A percentile compares a stretch with the other conserved stretches of the same genome.
phyloP scores from a whole-genome alignment of 1,140 invertebrate genomes.

The Leptestheria dahalacensis region DNA sequence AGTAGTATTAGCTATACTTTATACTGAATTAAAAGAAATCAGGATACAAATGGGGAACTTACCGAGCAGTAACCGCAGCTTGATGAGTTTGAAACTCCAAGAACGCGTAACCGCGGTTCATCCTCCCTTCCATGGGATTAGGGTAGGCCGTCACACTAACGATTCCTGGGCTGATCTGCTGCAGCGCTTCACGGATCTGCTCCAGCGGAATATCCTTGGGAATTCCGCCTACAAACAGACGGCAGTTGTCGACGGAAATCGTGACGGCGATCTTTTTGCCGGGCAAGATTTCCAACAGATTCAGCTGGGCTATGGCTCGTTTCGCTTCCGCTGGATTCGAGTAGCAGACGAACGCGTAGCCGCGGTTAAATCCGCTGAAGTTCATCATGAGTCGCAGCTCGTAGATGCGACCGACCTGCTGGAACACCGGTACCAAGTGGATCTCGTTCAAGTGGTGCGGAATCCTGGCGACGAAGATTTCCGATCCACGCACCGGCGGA shows the following conservation, averaged over 20 bases:
- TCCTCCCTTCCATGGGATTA: constrained; percentile 30
- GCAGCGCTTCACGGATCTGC: constrained; percentile 36
- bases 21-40: too few relatives aligned
- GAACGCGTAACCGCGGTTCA: constrained; percentile 40
- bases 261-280: constrained; percentile 34
- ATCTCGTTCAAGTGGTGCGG: constrained; percentile 39
- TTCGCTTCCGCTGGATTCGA: constrained; percentile 31
- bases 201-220: constrained; percentile 33
- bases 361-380: constrained; percentile 35
- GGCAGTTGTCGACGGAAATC: constrained; percentile 37
- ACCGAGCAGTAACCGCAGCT: constrained; percentile 35
- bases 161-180: constrained; percentile 35
- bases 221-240: constrained; percentile 40
- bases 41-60: too few relatives aligned
- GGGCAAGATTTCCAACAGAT: constrained; percentile 36
- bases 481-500: constrained; percentile 25
- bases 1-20: too few relatives aligned
- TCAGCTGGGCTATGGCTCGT: constrained; percentile 31
- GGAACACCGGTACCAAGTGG: constrained; percentile 37
- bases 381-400: constrained; percentile 42
- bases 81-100: constrained; percentile 39
- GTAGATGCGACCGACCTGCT: constrained; percentile 33
- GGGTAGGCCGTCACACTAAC: constrained; percentile 39
- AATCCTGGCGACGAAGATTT: constrained; percentile 40
- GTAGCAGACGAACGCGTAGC: constrained; percentile 38